Evolutionary conservation across 2,113 vertebrate genomes (phyloP), one percentile per base, ranked within the genome.

Genomic region (Notiomystis cincta): DNA sequence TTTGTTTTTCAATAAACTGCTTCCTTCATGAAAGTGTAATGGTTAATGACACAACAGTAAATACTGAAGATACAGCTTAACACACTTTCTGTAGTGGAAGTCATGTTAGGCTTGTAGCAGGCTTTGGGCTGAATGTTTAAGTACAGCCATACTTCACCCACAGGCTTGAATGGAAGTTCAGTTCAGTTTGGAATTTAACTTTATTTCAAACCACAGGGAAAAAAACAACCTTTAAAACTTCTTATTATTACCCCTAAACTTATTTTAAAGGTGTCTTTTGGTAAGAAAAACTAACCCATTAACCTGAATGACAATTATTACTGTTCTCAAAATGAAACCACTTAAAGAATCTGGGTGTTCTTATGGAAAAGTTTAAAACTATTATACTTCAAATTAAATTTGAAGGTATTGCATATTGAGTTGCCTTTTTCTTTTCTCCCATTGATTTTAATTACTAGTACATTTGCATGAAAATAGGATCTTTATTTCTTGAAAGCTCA

Each of bases 401-500:
- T 95, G 87, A 96, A 95, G 44, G 47, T 61, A 87, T 90, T 87
- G 82, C 80, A 95, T 86, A 96, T 83, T 95, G 72, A 96, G 77
- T 73, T 97, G 69, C 89, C 44, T 93, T 96, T 93, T 93, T 88
- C 90, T 90, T 91, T 53, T 18, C 70, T 94, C n/a, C 62, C 75
- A 91, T 94, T 9, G 10, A 89, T 96, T 97, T 97, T 97, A 97
- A 96, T 97, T 97, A 96, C 93, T 92, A 53, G 75, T 64, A 64
- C 35, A 96, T 97, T 97, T 97, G 89, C 96, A 97, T 97, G 85
- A 97, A 95, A 97, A 96, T 96, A 78, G 88, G 54, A 87, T 95
- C 91, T 94, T 96, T 95, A 93, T 88, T 92, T 97, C 95, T 96
- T 96, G 87, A 96, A 96, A 93, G 94, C 94, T 95, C 95, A 96